Conservation (phyloP, 1,140 invertebrate genomes). For the Lepidurus apus region DNA sequence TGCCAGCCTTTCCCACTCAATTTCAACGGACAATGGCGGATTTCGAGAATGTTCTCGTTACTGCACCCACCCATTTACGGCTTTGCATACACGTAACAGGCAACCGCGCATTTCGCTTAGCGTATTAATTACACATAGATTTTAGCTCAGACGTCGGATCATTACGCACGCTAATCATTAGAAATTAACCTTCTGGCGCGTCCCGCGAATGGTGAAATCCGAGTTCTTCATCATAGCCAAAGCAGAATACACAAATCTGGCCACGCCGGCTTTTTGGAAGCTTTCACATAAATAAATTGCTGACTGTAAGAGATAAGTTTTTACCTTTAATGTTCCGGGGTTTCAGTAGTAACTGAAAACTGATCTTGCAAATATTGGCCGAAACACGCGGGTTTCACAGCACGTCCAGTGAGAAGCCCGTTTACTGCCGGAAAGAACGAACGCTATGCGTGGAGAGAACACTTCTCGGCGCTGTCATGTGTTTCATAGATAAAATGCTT, state of each 20-base stretch:
- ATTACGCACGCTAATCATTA: slow-evolving; percentile 27
- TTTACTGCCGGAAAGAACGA: slow-evolving; percentile 8
- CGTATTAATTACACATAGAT: not conserved
- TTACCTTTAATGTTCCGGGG: slow-evolving; percentile 13
- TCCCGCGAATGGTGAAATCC: slow-evolving; percentile 29
- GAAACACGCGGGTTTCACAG: slow-evolving; percentile 8
- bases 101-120: not conserved
- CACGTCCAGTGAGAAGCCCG: slow-evolving; percentile 16
- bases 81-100: not conserved
- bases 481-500: not conserved
- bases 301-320: not conserved
- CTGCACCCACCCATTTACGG: not conserved
- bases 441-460: not conserved
- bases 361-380: not conserved
- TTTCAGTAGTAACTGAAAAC: not conserved
- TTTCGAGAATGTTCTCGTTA: not conserved
- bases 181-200: slow-evolving; percentile 25
- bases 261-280: not conserved
- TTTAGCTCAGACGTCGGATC: slow-evolving; percentile 27
- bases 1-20: not conserved
- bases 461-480: not conserved
- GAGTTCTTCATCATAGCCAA: slow-evolving; percentile 1
- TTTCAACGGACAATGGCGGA: not conserved
- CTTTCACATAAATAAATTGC: not conserved
- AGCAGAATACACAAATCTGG: not conserved